A percentile compares a stretch with the other conserved stretches of the same genome.
phyloP scores from a whole-genome alignment of 2,797 vertebrate species.

The Aratinga solstitialis region DNA sequence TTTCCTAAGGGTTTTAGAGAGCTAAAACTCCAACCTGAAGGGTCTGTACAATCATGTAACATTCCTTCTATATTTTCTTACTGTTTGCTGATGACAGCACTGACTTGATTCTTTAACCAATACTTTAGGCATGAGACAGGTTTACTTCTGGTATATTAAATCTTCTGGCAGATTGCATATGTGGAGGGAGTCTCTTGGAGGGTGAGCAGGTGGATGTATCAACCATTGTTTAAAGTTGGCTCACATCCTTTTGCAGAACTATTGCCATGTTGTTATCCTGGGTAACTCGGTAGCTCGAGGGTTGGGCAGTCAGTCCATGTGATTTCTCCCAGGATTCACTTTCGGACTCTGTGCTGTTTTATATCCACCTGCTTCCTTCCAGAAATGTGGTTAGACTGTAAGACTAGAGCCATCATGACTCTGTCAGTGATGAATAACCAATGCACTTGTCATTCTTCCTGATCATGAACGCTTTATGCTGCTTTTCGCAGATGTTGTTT shows the following conservation, averaged over 20 bases:
- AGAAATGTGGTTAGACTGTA: background rate
- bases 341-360: background rate
- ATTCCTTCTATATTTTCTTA: background rate
- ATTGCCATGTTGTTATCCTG: background rate
- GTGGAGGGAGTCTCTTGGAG: background rate
- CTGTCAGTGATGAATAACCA: conserved; percentile 46
- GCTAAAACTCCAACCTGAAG: background rate
- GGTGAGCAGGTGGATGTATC: conserved; percentile 15
- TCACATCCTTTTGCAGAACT: background rate
- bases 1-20: background rate
- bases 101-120: background rate
- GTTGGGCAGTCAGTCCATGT: background rate
- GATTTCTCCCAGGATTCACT: background rate
- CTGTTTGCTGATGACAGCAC: background rate
- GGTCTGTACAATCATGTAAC: background rate
- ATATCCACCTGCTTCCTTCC: conserved; percentile 29
- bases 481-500: conserved; percentile 27
- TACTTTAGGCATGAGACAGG: background rate
- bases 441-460: background rate
- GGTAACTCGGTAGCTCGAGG: background rate
- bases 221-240: background rate
- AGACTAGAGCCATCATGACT: background rate
- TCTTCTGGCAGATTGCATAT: conserved; percentile 23
- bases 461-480: background rate
- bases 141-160: background rate